Evolutionary conservation across 1,140 invertebrate genomes (phyloP), one percentile per base, ranked within the genome.

Genomic region (Kradibia gibbosae): DNA sequence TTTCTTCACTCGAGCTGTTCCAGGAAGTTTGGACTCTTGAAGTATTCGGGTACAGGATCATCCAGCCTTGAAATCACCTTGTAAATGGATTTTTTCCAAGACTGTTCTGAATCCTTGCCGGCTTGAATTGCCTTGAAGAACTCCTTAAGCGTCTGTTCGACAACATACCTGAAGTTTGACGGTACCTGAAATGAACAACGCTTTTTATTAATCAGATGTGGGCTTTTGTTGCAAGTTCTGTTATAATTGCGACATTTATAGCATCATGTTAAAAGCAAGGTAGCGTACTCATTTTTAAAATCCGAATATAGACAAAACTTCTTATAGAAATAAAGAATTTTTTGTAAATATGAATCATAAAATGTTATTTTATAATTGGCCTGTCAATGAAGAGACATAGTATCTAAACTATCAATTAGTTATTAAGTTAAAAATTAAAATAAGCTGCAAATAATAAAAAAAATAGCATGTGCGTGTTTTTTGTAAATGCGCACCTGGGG

Each of bases 41-140:
- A 99, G 93, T 99, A 99, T 90, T 99, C 99, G 80, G 99, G 99
- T 84, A 99, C 97, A 57, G 96, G 95, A 91, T 99, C 98, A 92
- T 99, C 99, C 92, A 99, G 93, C 89, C 99, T 95, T 84, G 98
- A 98, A 89, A 99, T 99, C 85, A 99, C 96, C 93, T 99, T 99
- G 94, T 99, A 99, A 92, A 99, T 99, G 85, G 97, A 96, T 91
- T 99, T 99, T 93, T 99, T 99, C 99, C 99, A 99, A 83, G 98
- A 99, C 89, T 99, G 98, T 91, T 99, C 99, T 36, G 95, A 92
- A 92, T 99, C 99, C 92, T 99, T 98, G 82, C 97, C 97, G 86
- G 95, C 94, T 90, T 98, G 95, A 86, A 99, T 97, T 81, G 99
- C 97, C 90, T 97, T 97, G 95, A 98, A 99, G 94, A 99, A 99